Evolutionary conservation across 1,140 invertebrate genomes (phyloP).

Genomic region (Uloborus diversus): DNA sequence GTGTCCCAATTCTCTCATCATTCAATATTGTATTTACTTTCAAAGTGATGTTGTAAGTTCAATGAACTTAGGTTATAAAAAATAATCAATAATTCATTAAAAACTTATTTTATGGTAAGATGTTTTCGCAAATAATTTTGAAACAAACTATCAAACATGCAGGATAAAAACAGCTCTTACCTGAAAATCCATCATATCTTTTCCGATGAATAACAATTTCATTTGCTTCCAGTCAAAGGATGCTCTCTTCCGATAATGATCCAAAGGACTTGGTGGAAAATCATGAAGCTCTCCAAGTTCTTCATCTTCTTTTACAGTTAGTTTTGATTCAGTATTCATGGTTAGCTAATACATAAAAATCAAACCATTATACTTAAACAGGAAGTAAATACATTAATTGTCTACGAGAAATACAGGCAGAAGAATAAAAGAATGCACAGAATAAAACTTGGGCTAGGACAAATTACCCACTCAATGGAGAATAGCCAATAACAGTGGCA

Average conservation of each 20-base stretch:
- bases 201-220: constrained; percentile 76
- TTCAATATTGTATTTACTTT: not conserved
- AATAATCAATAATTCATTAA: constrained; percentile 22
- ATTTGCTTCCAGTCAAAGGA: constrained; percentile 83
- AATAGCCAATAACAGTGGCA: no score
- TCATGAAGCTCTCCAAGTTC: constrained; percentile 65
- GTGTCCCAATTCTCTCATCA: not conserved
- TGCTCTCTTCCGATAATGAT: constrained; percentile 75
- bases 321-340: constrained; percentile 40
- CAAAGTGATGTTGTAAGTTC: not conserved
- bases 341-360: constrained; percentile 4
- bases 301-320: constrained; percentile 27
- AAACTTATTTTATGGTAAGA: not conserved
- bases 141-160: no score
- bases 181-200: constrained; percentile 77
- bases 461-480: no score
- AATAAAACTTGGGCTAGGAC: no score
- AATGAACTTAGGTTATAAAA: not conserved
- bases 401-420: no score
- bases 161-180: constrained; percentile 69
- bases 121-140: no score
- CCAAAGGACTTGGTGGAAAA: constrained; percentile 76
- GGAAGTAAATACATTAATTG: no score
- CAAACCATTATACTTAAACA: no score
- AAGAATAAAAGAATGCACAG: no score